phyloP scores from a whole-genome alignment of 1,140 invertebrate species.

The Venturia canescens region DNA sequence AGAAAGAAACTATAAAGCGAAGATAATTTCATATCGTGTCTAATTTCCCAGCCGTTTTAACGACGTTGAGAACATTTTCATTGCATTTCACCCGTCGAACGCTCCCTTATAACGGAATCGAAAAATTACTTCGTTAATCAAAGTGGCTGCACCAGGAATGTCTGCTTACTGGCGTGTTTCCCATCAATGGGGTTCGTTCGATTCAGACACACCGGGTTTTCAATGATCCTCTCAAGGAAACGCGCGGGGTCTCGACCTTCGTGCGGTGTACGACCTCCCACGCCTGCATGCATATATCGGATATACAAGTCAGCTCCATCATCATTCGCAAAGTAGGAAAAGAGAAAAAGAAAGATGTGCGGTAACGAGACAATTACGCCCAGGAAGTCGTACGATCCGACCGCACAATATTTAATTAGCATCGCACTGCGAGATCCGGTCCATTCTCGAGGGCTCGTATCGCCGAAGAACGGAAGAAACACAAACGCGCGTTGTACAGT shows the following conservation, averaged over 20 bases:
- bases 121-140: constrained; percentile 46
- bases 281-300: constrained; percentile 47
- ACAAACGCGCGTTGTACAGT: constrained; percentile 4
- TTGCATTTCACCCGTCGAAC: no score
- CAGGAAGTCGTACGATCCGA: constrained; percentile 60
- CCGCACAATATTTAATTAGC: constrained; percentile 61
- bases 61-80: no score
- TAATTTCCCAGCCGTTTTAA: no score
- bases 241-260: constrained; percentile 49
- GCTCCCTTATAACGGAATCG: no score
- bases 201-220: neutral
- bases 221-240: neutral
- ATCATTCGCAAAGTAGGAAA: constrained; percentile 29
- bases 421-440: constrained; percentile 48
- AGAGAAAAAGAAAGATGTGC: constrained; percentile 25
- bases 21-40: no score
- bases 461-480: neutral
- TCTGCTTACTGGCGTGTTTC: neutral
- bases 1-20: no score
- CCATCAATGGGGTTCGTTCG: neutral
- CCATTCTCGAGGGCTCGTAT: neutral
- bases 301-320: constrained; percentile 29
- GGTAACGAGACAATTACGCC: constrained; percentile 60
- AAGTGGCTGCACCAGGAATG: constrained; percentile 38
- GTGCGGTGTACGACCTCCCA: constrained; percentile 52